Base-by-base conservation (phyloP, 2,113 vertebrate species). In the Dromas ardeola region DNA sequence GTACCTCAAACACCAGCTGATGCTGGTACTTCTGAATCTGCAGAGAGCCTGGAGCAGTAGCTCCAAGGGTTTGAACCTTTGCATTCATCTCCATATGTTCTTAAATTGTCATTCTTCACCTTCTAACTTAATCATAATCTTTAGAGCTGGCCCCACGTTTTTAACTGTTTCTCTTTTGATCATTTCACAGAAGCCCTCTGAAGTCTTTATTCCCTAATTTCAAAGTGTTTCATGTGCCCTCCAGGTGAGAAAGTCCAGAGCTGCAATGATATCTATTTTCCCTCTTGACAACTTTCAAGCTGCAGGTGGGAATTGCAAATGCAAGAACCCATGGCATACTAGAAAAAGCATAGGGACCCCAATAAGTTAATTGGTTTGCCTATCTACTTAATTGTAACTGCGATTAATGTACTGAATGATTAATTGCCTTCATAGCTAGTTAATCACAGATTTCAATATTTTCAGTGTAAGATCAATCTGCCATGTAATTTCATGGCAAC, bases 161-260 rank as follows among this genome's bases (percentile, higher is more conserved):
- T 81, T 88, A 93, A 87, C 65, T 59, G 78, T 88, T 92, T 95
- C 55, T 63, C 69, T 92, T 96, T 92, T 94, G 90, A 93, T 93
- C 43, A 69, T 94, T 92, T 89, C 6, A 3, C 52, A 72, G 86
- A 84, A 95, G 55, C 32, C 29, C 29, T 95, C 73, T 92, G 77
- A 94, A 91, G 88, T 74, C 92, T 93, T 91, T 87, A 72, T 84
- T 84, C 83, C 73, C 32, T 97, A 91, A 81, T 96, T 97, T 95
- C 73, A 95, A 87, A 96, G 84, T 76, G 36, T 65, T 92, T 92
- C 65, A 78, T 88, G 15, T 94, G 72, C 90, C 81, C 61, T 96
- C 65, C 83, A 81, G 83, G 88, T 94, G 81, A 94, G 91, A 93
- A 88, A 92, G 56, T 84, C 88, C 69, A 74, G 61, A 84, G 34